A percentile compares a stretch with the other conserved stretches of the same genome.
These are phyloP conservation scores for Himalopsyche phryganea DNA, from an alignment of 1,140 invertebrate genomes.

Conservation along the genomic window DNA sequence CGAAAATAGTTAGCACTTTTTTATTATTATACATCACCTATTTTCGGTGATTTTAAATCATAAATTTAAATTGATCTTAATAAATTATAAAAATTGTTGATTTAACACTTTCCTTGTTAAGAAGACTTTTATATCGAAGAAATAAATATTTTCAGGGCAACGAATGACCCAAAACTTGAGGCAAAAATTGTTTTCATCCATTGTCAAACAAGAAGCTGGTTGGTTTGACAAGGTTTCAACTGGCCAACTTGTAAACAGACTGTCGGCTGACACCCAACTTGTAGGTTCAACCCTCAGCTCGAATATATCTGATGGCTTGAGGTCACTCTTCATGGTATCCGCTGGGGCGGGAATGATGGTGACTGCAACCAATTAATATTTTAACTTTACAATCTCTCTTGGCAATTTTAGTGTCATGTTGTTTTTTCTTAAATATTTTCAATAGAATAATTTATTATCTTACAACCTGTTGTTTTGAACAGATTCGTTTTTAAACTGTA, in stretches of 20 bases:
- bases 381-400: background rate
- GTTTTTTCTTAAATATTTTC: constrained; percentile 20
- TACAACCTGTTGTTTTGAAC: no score
- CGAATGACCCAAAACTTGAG: constrained; percentile 82
- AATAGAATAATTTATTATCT: constrained; percentile 4
- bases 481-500: no score
- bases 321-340: constrained; percentile 78
- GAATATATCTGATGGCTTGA: constrained; percentile 91
- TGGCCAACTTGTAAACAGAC: constrained; percentile 91
- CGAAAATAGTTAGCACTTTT: no score
- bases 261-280: constrained; percentile 85
- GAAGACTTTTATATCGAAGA: no score
- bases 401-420: no score
- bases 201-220: constrained; percentile 85
- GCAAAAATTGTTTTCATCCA: constrained; percentile 76
- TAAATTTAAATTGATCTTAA: no score
- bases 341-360: constrained; percentile 94
- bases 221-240: constrained; percentile 93
- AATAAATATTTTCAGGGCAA: constrained; percentile 68
- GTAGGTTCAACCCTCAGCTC: constrained; percentile 89
- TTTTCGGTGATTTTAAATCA: no score
- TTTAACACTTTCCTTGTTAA: no score
- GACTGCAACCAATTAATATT: constrained; percentile 34
- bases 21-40: no score
- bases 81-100: no score